Conservation (phyloP, 2,113 vertebrate species). For the Mesitornis unicolor region DNA sequence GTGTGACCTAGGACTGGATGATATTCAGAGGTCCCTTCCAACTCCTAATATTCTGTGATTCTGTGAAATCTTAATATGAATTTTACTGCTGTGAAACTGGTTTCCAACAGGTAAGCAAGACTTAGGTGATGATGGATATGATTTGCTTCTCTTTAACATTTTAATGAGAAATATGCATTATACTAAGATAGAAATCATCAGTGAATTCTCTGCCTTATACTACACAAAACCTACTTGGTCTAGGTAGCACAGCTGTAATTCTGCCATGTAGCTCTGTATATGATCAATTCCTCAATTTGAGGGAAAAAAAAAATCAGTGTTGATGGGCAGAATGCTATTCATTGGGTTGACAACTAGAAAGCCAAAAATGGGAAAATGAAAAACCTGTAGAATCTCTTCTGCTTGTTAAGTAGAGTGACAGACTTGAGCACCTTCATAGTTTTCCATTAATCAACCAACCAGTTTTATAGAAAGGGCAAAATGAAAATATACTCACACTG, state of each 20-base stretch:
- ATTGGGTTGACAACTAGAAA: background rate
- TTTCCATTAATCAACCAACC: background rate
- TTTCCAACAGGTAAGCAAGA: background rate
- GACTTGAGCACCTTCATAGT: background rate
- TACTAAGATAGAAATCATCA: background rate
- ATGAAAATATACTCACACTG: background rate
- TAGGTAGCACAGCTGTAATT: background rate
- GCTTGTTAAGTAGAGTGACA: background rate
- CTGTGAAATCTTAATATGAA: background rate
- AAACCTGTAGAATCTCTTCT: background rate
- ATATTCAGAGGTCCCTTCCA: no score
- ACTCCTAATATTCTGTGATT: no score
- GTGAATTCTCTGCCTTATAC: background rate
- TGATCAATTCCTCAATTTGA: background rate
- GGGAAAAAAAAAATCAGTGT: no score
- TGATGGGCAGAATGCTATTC: background rate
- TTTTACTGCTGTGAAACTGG: background rate
- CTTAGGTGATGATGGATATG: background rate
- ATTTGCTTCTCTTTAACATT: background rate
- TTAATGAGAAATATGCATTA: background rate
- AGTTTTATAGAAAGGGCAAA: background rate
- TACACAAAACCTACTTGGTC: background rate
- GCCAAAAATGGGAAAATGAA: background rate
- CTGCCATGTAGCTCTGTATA: background rate
- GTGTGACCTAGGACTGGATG: no score